Base-by-base conservation (phyloP, 2,888 invertebrate species). In the Laothoe populi region DNA sequence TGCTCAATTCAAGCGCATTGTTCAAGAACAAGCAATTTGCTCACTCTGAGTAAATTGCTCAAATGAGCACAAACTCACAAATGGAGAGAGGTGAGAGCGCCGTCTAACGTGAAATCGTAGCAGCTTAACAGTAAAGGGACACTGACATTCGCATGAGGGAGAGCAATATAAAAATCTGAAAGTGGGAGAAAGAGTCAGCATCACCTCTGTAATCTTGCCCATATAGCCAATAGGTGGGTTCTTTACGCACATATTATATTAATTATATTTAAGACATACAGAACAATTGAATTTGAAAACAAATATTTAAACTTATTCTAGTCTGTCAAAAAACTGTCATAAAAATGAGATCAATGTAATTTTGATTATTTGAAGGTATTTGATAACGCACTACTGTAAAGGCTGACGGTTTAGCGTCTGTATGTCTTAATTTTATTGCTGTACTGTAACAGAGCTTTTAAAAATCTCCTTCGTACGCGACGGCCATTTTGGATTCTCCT, bases 171-270 rank as follows among this genome's bases (percentile, higher is more conserved):
- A 63, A 42, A 66, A 64, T 67, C 66, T 67, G 64, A 63, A 63
- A 65, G 63, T 67, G 63, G 64, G 63, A 68, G 66, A 65, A 63
- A 65, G 62, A 64, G 62, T 62, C 69, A 68, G 70, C 67, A 68
- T 70, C 68, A 67, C 72, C 59, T 42, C 23, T 49, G 53, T 19
- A 53, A 72, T 67, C 69, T 70, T 70, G 70, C 66, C 66, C 66
- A 66, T 53, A 72, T 67, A 67, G 68, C 71, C 69, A 66, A 65
- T 69, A 70, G 73, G 73, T 73, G 73, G 73, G 73, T 69, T 67
- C 60, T 60, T 64, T 59, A 59, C 59, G 49, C 49, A 59, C 49
- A 62, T 49, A 49, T 35, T 48, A 40, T 35, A 35, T 42, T 45
- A 48, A 49, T 38, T 44, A 13, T 42, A 59, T 16, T 45, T 53